Conservation (phyloP, 37 sponge, comb jelly and placozoan species). For the Halisarca cf. caerulea region DNA sequence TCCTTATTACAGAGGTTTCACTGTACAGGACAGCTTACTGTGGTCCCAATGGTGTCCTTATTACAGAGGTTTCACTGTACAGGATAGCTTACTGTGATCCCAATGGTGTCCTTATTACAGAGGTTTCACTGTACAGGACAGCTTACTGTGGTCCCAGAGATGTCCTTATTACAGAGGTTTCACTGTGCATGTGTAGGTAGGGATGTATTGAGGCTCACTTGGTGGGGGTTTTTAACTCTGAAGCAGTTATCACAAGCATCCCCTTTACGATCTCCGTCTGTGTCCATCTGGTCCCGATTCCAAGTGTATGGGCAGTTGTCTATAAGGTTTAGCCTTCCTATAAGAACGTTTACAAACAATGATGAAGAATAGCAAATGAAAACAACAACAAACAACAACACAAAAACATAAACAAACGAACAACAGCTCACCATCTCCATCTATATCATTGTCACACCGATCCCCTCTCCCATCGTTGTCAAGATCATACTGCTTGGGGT, state of each 20-base stretch:
- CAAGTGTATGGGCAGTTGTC: slow-evolving; percentile 72
- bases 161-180: too few relatives aligned
- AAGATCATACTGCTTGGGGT: slow-evolving; percentile 53
- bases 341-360: too few relatives aligned
- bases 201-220: slow-evolving; percentile 37
- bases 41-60: too few relatives aligned
- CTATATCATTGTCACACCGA: slow-evolving; percentile 77
- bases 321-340: slow-evolving; percentile 36
- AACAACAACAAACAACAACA: neutral
- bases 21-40: too few relatives aligned
- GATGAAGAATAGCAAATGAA: too few relatives aligned
- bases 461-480: slow-evolving; percentile 82
- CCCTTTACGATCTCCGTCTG: slow-evolving; percentile 75
- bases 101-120: too few relatives aligned
- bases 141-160: too few relatives aligned
- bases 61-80: too few relatives aligned
- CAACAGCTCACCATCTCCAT: slow-evolving; percentile 68
- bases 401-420: neutral
- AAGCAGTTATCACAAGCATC: slow-evolving; percentile 87
- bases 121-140: too few relatives aligned
- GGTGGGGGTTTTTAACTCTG: slow-evolving; percentile 28
- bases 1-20: too few relatives aligned
- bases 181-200: neutral
- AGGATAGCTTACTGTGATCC: too few relatives aligned
- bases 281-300: slow-evolving; percentile 65